phyloP scores from a whole-genome alignment of 2,113 vertebrate genomes.

The Tupaia chinensis region DNA sequence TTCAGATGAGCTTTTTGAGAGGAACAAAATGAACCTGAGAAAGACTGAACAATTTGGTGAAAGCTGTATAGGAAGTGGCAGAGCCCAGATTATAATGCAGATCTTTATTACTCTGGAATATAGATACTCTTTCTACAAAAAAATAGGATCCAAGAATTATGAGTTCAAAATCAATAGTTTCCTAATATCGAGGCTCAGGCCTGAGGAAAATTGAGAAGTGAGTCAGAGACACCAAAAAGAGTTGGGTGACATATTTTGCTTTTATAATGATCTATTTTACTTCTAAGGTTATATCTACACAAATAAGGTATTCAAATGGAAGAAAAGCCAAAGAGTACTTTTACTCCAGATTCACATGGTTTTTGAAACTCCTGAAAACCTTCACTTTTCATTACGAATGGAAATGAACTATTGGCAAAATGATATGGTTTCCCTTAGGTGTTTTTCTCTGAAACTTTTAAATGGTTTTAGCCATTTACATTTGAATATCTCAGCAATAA shows the following conservation, averaged over 20 bases:
- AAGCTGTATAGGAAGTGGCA: not conserved
- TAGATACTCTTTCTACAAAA: not conserved
- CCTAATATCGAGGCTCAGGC: not conserved
- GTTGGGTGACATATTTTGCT: not conserved
- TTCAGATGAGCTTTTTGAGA: not conserved
- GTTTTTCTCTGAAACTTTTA: constrained; percentile 48
- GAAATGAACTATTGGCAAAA: not conserved
- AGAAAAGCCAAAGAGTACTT: not conserved
- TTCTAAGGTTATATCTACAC: not conserved
- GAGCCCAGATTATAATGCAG: not conserved
- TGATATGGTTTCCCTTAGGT: not conserved
- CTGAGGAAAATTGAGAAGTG: not conserved
- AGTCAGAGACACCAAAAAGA: not conserved
- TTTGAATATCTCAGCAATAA: not conserved
- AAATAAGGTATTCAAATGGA: not conserved
- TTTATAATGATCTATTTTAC: constrained; percentile 40
- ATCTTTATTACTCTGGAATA: constrained; percentile 3
- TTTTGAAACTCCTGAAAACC: not conserved
- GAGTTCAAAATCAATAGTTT: not conserved
- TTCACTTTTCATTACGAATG: constrained; percentile 7
- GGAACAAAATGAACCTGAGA: not conserved
- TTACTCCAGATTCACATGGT: not conserved
- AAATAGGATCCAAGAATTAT: not conserved
- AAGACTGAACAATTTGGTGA: not conserved
- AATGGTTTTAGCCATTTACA: not conserved